Base-by-base conservation (phyloP, 1,140 invertebrate genomes). In the Aphis gossypii region DNA sequence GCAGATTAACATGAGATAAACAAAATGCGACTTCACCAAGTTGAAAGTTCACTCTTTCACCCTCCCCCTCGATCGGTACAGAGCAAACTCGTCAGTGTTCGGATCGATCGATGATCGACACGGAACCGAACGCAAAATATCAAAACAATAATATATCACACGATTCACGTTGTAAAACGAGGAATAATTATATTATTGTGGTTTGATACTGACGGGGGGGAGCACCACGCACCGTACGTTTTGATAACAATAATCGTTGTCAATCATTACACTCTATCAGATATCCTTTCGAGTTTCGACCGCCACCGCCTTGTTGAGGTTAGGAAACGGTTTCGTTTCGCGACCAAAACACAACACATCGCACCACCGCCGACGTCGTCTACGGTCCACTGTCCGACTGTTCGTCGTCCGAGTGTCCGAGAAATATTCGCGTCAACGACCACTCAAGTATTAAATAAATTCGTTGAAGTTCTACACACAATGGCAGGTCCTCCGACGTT, bases 401-500 rank as follows among this genome's bases (percentile, higher is more conserved):
- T 60, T 0, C 23, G 41, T 14, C 30, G 60, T 82, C n/a, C 38
- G 38, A 41, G 2, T 9, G 60, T 82, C n/a, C 38, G 38, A 41
- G 2, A 41, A 41, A 41, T 41, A 41, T 41, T 20, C 46, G 44
- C 44, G 30, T 23, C 82, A 82, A 5, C 44, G 46, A n/a, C 56
- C 56, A 25, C 4, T n/a, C 0, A 68, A n/a, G 60, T 82, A 38
- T 21, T 38, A 20, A 21, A 82, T 82, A 82, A 38, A 83, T 23
- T 41, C 7, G 8, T 46, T 23, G 3, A 0, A 25, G 35, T 23
- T 30, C 21, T 25, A 54, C 1, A 91, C 25, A 93, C 35, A 20
- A 93, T 93, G 92, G 48, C 92, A 20, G 82, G 92, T 56, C 92
- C 92, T 93, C 92, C 92, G 8, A 93, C 92, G n/a, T 93, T 93